A percentile compares a stretch with the other conserved stretches of the same genome.
Conservation (phyloP, 2,888 invertebrate species). For the Onthophagus sagittarius region DNA sequence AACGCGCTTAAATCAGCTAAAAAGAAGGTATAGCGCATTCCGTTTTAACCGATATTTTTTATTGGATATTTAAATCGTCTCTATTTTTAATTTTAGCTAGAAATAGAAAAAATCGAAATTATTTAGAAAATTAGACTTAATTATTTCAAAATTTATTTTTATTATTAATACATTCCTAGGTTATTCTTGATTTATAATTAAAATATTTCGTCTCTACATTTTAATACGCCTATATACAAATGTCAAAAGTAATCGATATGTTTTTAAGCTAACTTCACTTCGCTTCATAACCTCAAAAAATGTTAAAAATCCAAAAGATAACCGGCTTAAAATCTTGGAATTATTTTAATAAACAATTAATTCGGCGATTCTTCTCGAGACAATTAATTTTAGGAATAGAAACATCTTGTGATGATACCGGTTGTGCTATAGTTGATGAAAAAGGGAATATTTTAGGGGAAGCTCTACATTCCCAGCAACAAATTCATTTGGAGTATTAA, state of each 20-base stretch:
- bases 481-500: constrained; percentile 65
- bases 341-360: neutral
- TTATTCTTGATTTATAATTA: too few relatives aligned
- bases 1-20: too few relatives aligned
- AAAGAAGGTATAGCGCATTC: too few relatives aligned
- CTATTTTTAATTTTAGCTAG: too few relatives aligned
- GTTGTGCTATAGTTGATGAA: constrained; percentile 78
- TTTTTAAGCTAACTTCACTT: neutral
- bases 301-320: neutral
- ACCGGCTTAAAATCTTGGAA: neutral
- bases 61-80: too few relatives aligned
- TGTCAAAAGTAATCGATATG: neutral
- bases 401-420: constrained; percentile 97
- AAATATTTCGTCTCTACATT: neutral
- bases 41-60: too few relatives aligned
- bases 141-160: neutral
- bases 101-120: too few relatives aligned
- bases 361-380: constrained; percentile 18
- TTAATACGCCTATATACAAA: neutral
- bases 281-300: neutral
- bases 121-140: too few relatives aligned
- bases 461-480: constrained; percentile 75
- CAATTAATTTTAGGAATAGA: constrained; percentile 81
- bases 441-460: constrained; percentile 74
- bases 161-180: neutral